Evolutionary conservation across 2,797 vertebrate genomes (phyloP).

Genomic region (Microchirus variegatus): DNA sequence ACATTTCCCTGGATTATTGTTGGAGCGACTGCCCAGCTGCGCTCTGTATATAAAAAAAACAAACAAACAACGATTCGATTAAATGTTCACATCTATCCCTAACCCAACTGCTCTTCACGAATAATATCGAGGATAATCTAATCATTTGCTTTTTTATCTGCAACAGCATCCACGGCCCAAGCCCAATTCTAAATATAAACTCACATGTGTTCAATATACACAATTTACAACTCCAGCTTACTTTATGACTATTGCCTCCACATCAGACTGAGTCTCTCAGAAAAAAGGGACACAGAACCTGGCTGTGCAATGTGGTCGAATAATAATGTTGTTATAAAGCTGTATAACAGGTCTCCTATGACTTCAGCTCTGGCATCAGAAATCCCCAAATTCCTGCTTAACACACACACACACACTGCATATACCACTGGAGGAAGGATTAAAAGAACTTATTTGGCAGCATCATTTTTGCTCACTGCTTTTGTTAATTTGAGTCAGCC

Average conservation of each 20-base stretch:
- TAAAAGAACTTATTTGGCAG: not conserved
- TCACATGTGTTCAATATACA: not conserved
- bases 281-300: conserved; percentile 2
- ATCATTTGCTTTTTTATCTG: not conserved
- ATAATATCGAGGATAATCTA: not conserved
- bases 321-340: not conserved
- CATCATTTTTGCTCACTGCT: not conserved
- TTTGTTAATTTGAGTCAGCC: not conserved
- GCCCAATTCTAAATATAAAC: not conserved
- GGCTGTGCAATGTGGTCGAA: not conserved
- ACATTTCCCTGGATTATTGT: conserved; percentile 9
- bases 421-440: not conserved
- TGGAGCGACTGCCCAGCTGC: conserved; percentile 13
- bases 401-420: not conserved
- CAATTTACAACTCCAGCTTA: not conserved
- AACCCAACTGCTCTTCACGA: not conserved
- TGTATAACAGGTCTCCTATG: conserved; percentile 4
- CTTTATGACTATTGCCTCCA: not conserved
- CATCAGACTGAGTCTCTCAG: not conserved
- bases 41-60: conserved; percentile 14
- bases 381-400: not conserved
- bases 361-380: not conserved
- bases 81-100: conserved; percentile 10
- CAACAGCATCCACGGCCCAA: not conserved
- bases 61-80: conserved; percentile 6